Percentiles rank a stretch among this genome's conserved stretches.
phyloP scores from a whole-genome alignment of 2,113 vertebrate genomes.

The Calonectris borealis region DNA sequence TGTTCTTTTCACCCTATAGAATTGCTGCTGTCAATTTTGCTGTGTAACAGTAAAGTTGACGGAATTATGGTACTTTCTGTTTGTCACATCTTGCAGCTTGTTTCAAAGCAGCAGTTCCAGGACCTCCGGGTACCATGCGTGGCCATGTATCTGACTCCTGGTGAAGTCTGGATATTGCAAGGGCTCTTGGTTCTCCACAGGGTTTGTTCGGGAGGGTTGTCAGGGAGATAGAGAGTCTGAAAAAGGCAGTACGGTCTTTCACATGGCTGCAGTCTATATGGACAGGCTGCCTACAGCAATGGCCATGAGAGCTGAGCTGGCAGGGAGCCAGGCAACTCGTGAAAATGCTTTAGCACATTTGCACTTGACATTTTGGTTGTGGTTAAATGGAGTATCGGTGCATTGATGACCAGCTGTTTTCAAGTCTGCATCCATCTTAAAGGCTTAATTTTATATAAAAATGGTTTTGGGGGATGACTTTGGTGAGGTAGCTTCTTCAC shows the following conservation, averaged over 20 bases:
- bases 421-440: not conserved
- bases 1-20: not conserved
- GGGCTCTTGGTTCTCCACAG: not conserved
- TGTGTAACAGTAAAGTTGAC: not conserved
- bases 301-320: not conserved
- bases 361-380: not conserved
- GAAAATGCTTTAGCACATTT: not conserved
- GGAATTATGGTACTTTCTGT: not conserved
- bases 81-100: not conserved
- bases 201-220: not conserved
- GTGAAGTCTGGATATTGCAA: not conserved
- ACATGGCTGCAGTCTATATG: not conserved
- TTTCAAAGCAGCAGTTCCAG: not conserved
- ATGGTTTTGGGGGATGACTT: not conserved
- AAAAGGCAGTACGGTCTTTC: not conserved
- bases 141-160: not conserved
- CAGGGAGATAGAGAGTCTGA: not conserved
- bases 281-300: not conserved
- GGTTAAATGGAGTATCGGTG: not conserved
- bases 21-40: not conserved
- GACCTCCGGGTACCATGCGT: fast-evolving
- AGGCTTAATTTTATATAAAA: not conserved
- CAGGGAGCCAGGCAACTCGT: not conserved
- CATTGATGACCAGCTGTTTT: not conserved
- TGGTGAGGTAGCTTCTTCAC: not conserved